Evolutionary conservation across 2,797 vertebrate genomes (phyloP).

Genomic region (Parotocinclus haroldoi): DNA sequence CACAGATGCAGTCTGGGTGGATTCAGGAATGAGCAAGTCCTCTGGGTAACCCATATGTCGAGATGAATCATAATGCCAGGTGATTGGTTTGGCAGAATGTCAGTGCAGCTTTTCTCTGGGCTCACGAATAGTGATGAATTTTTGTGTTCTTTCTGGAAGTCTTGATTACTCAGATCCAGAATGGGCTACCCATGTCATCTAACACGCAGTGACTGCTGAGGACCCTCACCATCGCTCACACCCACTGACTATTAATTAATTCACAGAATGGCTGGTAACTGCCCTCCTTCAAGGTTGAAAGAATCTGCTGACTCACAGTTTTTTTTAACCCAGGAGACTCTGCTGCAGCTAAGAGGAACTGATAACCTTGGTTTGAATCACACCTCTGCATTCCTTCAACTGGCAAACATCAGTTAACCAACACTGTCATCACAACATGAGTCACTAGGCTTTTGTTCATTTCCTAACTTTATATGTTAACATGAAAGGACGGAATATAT

Average conservation of each 20-base stretch:
- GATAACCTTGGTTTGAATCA: constrained; percentile 3
- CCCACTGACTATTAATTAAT: constrained; percentile 46
- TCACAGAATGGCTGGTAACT: constrained; percentile 39
- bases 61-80: constrained; percentile 38
- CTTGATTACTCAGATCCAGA: constrained; percentile 23
- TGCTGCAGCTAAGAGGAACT: constrained; percentile 9
- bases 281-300: constrained; percentile 24
- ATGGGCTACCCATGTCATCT: constrained; percentile 21
- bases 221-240: constrained; percentile 42
- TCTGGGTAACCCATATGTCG: constrained; percentile 38
- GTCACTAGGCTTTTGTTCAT: too few species aligned
- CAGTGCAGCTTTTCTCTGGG: constrained; percentile 16
- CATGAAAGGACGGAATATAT: too few species aligned
- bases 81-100: constrained; percentile 36
- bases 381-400: too few species aligned
- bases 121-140: constrained; percentile 14
- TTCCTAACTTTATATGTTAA: too few species aligned
- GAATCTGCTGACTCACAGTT: constrained; percentile 20
- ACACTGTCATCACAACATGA: background rate
- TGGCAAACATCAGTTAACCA: background rate
- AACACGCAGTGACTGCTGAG: constrained; percentile 22
- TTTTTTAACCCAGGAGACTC: constrained; percentile 17
- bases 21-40: constrained; percentile 38
- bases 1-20: constrained; percentile 12
- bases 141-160: constrained; percentile 33